These are phyloP conservation scores for Mythimna impura DNA, from an alignment of 2,888 invertebrate species.

Conservation along the genomic window DNA sequence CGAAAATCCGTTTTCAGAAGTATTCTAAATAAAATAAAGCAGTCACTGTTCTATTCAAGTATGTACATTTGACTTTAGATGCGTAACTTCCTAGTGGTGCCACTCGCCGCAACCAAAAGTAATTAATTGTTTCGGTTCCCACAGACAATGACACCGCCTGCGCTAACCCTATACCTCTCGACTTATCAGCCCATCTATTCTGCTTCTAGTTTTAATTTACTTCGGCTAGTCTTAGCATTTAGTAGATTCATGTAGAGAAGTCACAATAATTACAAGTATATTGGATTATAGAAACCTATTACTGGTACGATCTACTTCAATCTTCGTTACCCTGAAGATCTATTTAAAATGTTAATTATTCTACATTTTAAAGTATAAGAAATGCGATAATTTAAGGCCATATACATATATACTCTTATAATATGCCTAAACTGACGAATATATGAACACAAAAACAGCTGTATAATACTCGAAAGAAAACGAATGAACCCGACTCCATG, in stretches of 20 bases:
- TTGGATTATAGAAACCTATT: not conserved
- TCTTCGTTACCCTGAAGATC: not conserved
- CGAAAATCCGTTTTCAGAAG: not conserved
- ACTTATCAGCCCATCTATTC: constrained; percentile 24
- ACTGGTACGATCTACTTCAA: not conserved
- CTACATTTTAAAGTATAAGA: no score
- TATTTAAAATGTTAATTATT: not conserved
- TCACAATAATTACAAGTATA: not conserved
- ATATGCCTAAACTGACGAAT: constrained; percentile 5
- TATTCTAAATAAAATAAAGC: constrained; percentile 16
- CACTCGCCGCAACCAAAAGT: constrained; percentile 65
- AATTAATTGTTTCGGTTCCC: constrained; percentile 74
- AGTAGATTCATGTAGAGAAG: not conserved
- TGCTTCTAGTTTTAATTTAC: constrained; percentile 16
- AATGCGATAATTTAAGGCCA: not conserved
- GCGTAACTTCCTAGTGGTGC: constrained; percentile 42
- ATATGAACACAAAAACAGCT: constrained; percentile 27
- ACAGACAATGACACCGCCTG: constrained; percentile 67
- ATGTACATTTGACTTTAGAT: constrained; percentile 48
- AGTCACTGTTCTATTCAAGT: constrained; percentile 15
- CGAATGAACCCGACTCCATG: constrained; percentile 60
- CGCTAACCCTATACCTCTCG: constrained; percentile 61
- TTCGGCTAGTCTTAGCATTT: not conserved
- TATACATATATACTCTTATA: not conserved
- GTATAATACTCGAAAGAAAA: constrained; percentile 16